Percentiles rank a stretch among this genome's conserved stretches.
Evolutionary conservation across 2,113 vertebrate species (phyloP).

Genomic region (Paraplagusia blochii): DNA sequence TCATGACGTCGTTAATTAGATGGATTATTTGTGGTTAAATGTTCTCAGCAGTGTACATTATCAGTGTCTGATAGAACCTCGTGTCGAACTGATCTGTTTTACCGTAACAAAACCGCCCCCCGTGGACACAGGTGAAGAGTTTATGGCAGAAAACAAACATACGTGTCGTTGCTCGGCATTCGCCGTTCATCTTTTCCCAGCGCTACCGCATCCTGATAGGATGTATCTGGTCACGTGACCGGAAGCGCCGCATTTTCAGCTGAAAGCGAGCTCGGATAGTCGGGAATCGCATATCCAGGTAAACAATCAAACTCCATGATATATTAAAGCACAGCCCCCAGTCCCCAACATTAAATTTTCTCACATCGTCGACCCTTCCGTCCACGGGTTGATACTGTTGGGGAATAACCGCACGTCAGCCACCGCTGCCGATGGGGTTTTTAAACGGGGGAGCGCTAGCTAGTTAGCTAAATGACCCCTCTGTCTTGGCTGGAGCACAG

Average conservation of each 20-base stretch:
- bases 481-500: slow-evolving; percentile 65
- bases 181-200: slow-evolving; percentile 42
- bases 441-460: slow-evolving; percentile 69
- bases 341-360: slow-evolving; percentile 15
- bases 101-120: not conserved
- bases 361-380: slow-evolving; percentile 40
- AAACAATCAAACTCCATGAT: slow-evolving; percentile 74
- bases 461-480: slow-evolving; percentile 75
- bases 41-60: not conserved
- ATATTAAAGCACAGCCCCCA: slow-evolving; percentile 44
- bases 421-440: slow-evolving; percentile 23
- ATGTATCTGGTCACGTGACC: slow-evolving; percentile 65
- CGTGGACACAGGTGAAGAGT: not conserved
- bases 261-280: slow-evolving; percentile 77
- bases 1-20: too few relatives aligned
- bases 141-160: slow-evolving; percentile 21
- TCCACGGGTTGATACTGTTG: slow-evolving; percentile 15
- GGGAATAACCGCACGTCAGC: slow-evolving; percentile 21
- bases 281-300: slow-evolving; percentile 81
- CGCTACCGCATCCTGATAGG: slow-evolving; percentile 42
- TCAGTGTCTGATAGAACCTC: not conserved
- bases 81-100: too few relatives aligned
- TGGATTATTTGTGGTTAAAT: too few relatives aligned
- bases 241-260: slow-evolving; percentile 74
- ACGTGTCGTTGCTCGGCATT: slow-evolving; percentile 53